These are phyloP conservation scores for Nowickia ferox DNA, from an alignment of 2,888 invertebrate species.

Conservation along the genomic window DNA sequence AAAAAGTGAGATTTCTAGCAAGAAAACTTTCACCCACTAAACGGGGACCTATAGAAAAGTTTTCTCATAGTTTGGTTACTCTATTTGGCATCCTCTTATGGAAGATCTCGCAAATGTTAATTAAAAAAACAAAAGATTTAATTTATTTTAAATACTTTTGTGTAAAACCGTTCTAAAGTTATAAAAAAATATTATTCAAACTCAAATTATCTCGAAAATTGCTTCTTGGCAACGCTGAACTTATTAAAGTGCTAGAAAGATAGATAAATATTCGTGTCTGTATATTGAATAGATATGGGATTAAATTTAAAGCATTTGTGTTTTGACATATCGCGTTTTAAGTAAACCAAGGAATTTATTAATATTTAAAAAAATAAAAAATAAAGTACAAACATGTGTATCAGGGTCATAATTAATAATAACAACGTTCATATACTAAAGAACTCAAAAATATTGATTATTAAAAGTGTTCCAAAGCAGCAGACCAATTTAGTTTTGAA, in stretches of 20 bases:
- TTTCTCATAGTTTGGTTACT: too few relatives aligned
- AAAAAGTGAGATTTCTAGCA: too few relatives aligned
- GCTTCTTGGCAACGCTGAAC: background rate
- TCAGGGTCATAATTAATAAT: conserved; percentile 57
- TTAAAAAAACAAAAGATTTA: too few relatives aligned
- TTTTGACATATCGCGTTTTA: conserved; percentile 33
- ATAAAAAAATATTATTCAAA: too few relatives aligned
- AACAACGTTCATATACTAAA: conserved; percentile 19
- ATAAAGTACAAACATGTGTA: conserved; percentile 17
- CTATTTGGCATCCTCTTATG: too few relatives aligned
- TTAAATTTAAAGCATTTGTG: conserved; percentile 11
- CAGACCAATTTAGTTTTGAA: conserved; percentile 46
- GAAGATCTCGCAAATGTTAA: too few relatives aligned
- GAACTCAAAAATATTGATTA: conserved; percentile 50
- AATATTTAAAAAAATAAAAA: conserved; percentile 18
- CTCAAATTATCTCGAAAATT: background rate
- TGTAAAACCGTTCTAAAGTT: too few relatives aligned
- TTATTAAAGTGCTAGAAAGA: background rate
- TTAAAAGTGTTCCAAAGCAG: conserved; percentile 39
- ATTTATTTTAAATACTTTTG: too few relatives aligned
- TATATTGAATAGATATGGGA: background rate
- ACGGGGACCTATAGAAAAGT: too few relatives aligned
- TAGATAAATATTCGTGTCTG: background rate
- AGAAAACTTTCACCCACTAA: too few relatives aligned
- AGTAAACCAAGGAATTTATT: conserved; percentile 31